A percentile compares a stretch with the other conserved stretches of the same genome.
Evolutionary conservation across 2,888 invertebrate genomes (phyloP).

Genomic region (Patella ulyssiponensis): DNA sequence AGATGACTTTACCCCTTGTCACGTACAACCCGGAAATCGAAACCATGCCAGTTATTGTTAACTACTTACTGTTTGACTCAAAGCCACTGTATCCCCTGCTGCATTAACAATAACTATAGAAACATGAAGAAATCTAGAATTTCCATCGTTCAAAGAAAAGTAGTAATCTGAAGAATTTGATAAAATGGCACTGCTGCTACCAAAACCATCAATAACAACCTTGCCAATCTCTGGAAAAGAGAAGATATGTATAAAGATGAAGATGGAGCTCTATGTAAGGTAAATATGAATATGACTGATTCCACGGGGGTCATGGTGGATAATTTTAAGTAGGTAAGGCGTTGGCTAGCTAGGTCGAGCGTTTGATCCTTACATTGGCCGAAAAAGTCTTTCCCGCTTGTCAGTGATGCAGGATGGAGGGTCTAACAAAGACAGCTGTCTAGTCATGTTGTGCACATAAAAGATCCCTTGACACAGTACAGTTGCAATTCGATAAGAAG

Average conservation of each 20-base stretch:
- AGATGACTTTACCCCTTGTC: no score
- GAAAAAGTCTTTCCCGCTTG: background rate
- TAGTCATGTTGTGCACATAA: background rate
- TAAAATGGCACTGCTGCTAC: background rate
- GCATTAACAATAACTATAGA: background rate
- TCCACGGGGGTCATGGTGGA: background rate
- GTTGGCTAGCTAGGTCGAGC: background rate
- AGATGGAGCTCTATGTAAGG: no score
- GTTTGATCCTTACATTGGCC: background rate
- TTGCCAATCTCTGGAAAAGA: background rate
- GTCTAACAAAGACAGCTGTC: background rate
- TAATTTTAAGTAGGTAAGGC: background rate
- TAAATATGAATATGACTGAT: no score
- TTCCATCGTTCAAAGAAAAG: background rate
- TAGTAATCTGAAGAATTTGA: background rate
- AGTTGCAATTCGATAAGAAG: background rate
- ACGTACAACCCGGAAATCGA: no score
- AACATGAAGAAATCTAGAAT: background rate
- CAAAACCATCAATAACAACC: constrained; percentile 1
- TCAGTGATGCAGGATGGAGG: background rate
- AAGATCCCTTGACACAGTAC: background rate
- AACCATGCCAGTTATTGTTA: no score
- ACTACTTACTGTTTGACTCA: background rate
- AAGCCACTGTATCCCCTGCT: background rate
- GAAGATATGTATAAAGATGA: no score